Conservation (phyloP, 1,140 invertebrate species). For the Anoplolepis gracilipes region DNA sequence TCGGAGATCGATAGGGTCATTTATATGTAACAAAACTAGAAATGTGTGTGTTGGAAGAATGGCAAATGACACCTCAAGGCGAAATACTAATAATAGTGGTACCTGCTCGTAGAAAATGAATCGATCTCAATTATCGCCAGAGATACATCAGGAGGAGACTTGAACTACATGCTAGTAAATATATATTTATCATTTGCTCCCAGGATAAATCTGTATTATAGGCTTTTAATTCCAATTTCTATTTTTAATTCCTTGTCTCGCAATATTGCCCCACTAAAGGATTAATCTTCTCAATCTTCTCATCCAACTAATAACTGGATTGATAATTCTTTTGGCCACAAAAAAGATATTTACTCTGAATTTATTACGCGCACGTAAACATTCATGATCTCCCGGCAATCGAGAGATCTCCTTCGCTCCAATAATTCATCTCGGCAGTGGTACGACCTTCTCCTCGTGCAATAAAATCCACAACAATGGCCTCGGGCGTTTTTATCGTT, state of each 20-base stretch:
- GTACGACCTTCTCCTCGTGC: conserved; percentile 18
- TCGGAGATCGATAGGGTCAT: conserved; percentile 49
- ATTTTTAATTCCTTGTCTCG: background rate
- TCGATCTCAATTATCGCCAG: conserved; percentile 53
- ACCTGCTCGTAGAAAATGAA: conserved; percentile 37
- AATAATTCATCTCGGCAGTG: conserved; percentile 50
- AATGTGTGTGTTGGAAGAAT: conserved; percentile 43
- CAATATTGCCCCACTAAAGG: background rate
- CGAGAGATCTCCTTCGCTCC: conserved; percentile 19
- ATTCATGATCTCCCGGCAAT: conserved; percentile 18
- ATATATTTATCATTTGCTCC: conserved; percentile 18
- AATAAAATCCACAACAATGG: conserved; percentile 58
- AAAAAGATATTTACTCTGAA: conserved; percentile 7
- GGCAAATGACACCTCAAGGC: conserved; percentile 47
- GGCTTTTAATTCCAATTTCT: background rate
- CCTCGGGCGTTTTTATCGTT: conserved; percentile 65
- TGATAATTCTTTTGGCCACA: background rate
- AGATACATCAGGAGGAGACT: background rate
- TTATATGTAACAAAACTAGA: conserved; percentile 35
- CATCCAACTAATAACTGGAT: background rate
- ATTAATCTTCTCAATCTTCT: conserved; percentile 22
- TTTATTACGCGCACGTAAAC: conserved; percentile 32
- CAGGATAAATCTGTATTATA: background rate
- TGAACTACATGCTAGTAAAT: background rate
- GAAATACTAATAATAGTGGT: conserved; percentile 53